These are phyloP conservation scores for Alligator sinensis DNA, from an alignment of 2,113 vertebrate genomes.

Conservation along the genomic window DNA sequence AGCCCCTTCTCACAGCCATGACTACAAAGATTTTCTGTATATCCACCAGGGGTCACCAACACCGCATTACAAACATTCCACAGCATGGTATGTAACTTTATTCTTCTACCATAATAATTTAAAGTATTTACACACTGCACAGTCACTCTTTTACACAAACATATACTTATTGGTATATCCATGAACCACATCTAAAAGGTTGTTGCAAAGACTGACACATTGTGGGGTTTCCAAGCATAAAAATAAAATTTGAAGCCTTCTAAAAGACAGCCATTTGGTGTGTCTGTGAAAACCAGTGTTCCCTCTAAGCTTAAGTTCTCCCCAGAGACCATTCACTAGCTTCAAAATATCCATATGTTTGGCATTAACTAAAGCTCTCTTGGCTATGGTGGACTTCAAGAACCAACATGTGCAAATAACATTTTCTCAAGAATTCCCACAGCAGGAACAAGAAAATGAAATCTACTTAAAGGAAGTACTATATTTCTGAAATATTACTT, in stretches of 20 bases:
- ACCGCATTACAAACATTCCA: slow-evolving; percentile 85
- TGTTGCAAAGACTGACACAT: slow-evolving; percentile 70
- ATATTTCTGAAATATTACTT: slow-evolving; percentile 22
- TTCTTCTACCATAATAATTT: slow-evolving; percentile 94
- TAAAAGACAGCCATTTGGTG: slow-evolving; percentile 65
- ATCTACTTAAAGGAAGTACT: background rate
- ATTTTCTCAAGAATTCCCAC: slow-evolving; percentile 60
- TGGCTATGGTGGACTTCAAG: slow-evolving; percentile 32
- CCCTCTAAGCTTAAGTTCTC: slow-evolving; percentile 63
- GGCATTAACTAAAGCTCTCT: slow-evolving; percentile 54
- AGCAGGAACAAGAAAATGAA: slow-evolving; percentile 45
- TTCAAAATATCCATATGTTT: slow-evolving; percentile 34
- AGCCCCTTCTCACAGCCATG: rapidly evolving
- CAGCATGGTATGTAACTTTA: slow-evolving; percentile 86
- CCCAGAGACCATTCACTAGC: slow-evolving; percentile 57
- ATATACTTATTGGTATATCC: slow-evolving; percentile 80
- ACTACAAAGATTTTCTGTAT: background rate
- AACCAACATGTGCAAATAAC: slow-evolving; percentile 58
- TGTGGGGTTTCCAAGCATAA: slow-evolving; percentile 47
- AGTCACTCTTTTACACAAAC: slow-evolving; percentile 88
- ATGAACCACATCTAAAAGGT: slow-evolving; percentile 78
- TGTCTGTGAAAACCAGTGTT: slow-evolving; percentile 67
- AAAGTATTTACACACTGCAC: slow-evolving; percentile 92
- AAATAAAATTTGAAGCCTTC: slow-evolving; percentile 52
- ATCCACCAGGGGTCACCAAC: slow-evolving; percentile 86